Base-by-base conservation (phyloP, 2,797 vertebrate species). In the Gymnodraco acuticeps region DNA sequence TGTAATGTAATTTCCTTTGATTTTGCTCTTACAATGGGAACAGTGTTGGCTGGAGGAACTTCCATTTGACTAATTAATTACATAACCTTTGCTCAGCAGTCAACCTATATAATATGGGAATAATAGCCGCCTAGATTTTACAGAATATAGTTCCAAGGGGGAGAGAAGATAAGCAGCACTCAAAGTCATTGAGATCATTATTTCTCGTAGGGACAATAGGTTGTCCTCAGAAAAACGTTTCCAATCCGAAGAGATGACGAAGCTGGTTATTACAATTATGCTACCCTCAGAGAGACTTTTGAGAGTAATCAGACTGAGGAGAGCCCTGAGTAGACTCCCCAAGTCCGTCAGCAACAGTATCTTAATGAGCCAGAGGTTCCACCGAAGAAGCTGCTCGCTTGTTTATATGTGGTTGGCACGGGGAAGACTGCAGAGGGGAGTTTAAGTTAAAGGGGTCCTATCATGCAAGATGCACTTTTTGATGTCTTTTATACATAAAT, bases 321-420 rank as follows among this genome's bases (percentile, higher is more conserved):
- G 70, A 60, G 73, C 42, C 47, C 47, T 74, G 70, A 83, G 74
- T 87, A 81, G 75, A 80, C 75, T 78, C 78, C 77, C 75, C 45
- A 23, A 72, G 56, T 81, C 77, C 50, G 65, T 80, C 70, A 82
- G 73, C 77, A 80, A 73, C 71, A 17, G 78, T 82, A 78, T 59
- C 61, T 80, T 82, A 86, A 83, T 87, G 82, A 90, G 85, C 68
- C 83, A 64, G 66, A 88, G 83, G 77, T 86, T 85, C 55, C 65
- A 16, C n/a, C 20, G 4, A 70, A 60, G 65, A 63, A 41, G 58
- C 71, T 86, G 81, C 42, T 1, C 3, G 46, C 17, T 53, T 70
- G 27, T 73, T 78, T 48, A 46, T 38, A 48, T 56, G 31, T 20
- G 59, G 64, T 42, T 45, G 58, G 61, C 16, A 23, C 41, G 15